Evolutionary conservation across 2,888 invertebrate species (phyloP).

Genomic region (Hirtodrosophila cameraria): DNA sequence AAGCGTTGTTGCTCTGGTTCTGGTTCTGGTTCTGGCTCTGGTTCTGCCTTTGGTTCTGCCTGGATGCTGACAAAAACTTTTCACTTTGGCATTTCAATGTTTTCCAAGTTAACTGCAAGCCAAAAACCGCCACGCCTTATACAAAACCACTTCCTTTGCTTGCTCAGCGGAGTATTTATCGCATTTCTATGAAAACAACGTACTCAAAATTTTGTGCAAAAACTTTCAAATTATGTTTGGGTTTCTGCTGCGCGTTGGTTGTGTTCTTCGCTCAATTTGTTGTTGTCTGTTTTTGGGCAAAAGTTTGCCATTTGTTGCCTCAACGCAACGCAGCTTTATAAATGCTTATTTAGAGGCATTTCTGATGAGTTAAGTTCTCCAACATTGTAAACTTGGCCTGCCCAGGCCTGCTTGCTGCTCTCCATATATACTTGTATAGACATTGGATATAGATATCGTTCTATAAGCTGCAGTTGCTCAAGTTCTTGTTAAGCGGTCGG

Average conservation of each 20-base stretch:
- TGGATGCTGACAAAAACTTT: constrained; percentile 55
- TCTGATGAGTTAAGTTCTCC: constrained; percentile 74
- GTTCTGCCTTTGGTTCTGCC: no score
- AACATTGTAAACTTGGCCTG: constrained; percentile 48
- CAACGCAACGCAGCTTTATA: constrained; percentile 65
- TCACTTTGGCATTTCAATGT: constrained; percentile 77
- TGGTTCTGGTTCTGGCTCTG: no score
- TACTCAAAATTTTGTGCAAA: constrained; percentile 70
- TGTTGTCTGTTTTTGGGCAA: constrained; percentile 35
- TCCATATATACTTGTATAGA: constrained; percentile 1
- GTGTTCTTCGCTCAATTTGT: constrained; percentile 28
- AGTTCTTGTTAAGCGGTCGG: constrained; percentile 55
- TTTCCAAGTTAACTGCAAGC: constrained; percentile 74
- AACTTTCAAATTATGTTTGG: constrained; percentile 75
- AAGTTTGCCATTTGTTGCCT: constrained; percentile 67
- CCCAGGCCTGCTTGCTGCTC: no score
- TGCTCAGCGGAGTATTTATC: constrained; percentile 65
- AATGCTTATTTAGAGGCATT: constrained; percentile 76
- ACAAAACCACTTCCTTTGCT: constrained; percentile 49
- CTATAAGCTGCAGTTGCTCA: constrained; percentile 40
- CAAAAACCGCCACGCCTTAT: constrained; percentile 36
- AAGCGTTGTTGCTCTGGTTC: constrained; percentile 61
- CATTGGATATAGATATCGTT: constrained; percentile 44
- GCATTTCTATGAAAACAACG: constrained; percentile 78
- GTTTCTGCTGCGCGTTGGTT: constrained; percentile 22